Percentiles rank a stretch among this genome's conserved stretches.
These are phyloP conservation scores for Nymphalis urticae DNA, from an alignment of 2,888 invertebrate species.

Conservation along the genomic window DNA sequence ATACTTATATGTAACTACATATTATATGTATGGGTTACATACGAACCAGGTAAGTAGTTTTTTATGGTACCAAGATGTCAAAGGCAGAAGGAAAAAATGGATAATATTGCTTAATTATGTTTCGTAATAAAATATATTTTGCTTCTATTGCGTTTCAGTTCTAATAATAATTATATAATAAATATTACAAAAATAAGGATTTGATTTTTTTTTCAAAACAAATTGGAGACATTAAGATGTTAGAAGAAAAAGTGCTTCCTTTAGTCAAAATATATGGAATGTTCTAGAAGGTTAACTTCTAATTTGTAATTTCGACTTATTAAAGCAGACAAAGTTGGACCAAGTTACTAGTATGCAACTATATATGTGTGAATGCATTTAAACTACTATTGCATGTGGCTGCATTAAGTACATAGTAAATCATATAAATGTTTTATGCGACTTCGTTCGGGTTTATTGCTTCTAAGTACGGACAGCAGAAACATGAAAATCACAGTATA, in stretches of 20 bases:
- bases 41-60: constrained; percentile 2
- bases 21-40: constrained; percentile 5
- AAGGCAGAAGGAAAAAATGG: no score
- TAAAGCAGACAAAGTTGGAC: no score
- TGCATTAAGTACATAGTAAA: constrained; percentile 77
- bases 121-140: not conserved
- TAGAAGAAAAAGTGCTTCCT: no score
- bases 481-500: not conserved
- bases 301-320: no score
- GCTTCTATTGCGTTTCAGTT: no score
- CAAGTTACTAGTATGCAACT: no score
- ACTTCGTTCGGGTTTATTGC: constrained; percentile 46
- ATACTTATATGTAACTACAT: not conserved
- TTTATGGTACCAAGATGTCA: not conserved
- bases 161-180: no score
- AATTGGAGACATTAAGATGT: no score
- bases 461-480: constrained; percentile 29
- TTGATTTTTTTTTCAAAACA: no score
- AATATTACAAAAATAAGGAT: no score
- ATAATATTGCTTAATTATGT: not conserved
- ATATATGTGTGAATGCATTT: constrained; percentile 27
- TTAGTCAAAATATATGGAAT: no score
- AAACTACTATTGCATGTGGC: constrained; percentile 44
- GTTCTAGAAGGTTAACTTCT: no score
- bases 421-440: constrained; percentile 74